Base-by-base conservation (phyloP, 2,888 invertebrate genomes). In the Unio delphinus region DNA sequence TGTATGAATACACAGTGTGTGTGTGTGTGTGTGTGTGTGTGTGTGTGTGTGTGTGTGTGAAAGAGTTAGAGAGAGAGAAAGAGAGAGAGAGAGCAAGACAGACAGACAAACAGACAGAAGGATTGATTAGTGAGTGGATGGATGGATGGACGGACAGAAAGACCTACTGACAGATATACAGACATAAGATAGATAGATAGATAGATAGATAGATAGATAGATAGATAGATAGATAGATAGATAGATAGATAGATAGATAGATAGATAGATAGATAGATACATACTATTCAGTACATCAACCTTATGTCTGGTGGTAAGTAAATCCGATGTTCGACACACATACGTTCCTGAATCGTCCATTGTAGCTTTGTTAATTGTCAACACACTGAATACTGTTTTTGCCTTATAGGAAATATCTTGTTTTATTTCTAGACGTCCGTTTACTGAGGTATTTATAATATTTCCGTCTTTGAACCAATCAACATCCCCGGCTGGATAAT, bases 381-480 rank as follows among this genome's bases (percentile, higher is more conserved):
- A 72, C 15, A 66, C 65, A 68, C 80, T 80, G 30, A 70, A 63
- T 55, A 80, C 77, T 28, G 72, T 66, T 55, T 73, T 74, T 45
- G 67, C 68, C 62, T 73, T 69, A 58, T 73, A 71, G 6, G 75
- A 76, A 34, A 77, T 65, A 57, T 78, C 69, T 61, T 80, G 76
- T 28, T 76, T 70, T n/a, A 80, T 77, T 26, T 68, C 55, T 15
- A 74, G 67, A 63, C 73, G 70, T 8, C 58, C 64, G 5, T 73
- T 57, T 23, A 59, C 59, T 61, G 65, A 70, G 18, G 67, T 67
- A 23, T 65, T 73, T 15, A 76, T 61, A 58, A 68, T 60, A 65
- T 75, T 75, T 7, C 80, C 80, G 28, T 80, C 74, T 74, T 76
- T 78, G 65, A 76, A 80, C 80, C 80, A 80, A 64, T 80, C 80